These are phyloP conservation scores for Emydura subglobosa DNA, from an alignment of 2,113 vertebrate species.

Conservation along the genomic window DNA sequence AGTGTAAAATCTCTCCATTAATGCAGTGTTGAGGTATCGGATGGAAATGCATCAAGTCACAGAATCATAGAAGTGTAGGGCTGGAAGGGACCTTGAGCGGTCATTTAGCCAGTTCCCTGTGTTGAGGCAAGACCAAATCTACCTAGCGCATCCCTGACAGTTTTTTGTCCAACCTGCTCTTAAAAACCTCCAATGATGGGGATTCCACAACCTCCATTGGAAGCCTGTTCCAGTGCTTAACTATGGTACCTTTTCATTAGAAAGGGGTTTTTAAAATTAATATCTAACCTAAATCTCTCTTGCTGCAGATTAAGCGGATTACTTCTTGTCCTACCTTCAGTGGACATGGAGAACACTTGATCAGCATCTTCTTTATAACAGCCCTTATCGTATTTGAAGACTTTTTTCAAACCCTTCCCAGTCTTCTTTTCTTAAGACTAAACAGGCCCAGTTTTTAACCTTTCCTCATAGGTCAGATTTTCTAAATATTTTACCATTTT, in stretches of 20 bases:
- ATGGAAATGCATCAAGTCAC: background rate
- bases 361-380: background rate
- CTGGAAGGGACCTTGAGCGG: background rate
- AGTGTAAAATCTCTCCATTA: background rate
- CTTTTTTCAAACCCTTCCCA: background rate
- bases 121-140: background rate
- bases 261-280: background rate
- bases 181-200: background rate
- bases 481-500: background rate
- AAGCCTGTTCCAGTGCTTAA: background rate
- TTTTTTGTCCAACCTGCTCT: background rate
- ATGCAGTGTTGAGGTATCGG: background rate
- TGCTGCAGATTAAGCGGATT: background rate
- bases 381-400: background rate
- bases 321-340: background rate
- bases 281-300: background rate
- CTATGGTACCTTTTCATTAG: background rate
- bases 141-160: background rate
- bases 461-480: background rate
- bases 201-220: background rate
- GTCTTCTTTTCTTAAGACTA: background rate
- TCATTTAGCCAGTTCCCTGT: background rate
- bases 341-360: background rate
- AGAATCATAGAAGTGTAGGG: background rate
- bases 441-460: background rate